These are phyloP conservation scores for Litoditis marina DNA, from an alignment of 2,888 invertebrate species.

Conservation along the genomic window DNA sequence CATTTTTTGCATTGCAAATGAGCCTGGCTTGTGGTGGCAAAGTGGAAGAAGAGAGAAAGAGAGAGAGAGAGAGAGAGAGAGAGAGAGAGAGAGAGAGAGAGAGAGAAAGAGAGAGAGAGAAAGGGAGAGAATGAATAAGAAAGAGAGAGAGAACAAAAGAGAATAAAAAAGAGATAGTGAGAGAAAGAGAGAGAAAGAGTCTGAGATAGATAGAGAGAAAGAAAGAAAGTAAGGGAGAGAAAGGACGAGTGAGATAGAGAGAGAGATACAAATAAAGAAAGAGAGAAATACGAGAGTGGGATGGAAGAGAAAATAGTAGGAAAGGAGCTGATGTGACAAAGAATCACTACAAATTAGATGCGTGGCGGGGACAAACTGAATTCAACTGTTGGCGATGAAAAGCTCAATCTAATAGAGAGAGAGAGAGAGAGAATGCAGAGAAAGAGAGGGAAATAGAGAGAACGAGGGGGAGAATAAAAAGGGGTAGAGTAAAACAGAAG, in stretches of 20 bases:
- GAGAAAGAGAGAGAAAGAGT: neutral
- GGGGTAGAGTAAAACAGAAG: too few species aligned
- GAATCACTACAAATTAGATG: conserved; percentile 14
- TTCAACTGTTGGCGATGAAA: too few species aligned
- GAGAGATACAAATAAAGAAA: too few species aligned
- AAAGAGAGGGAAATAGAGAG: too few species aligned
- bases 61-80: neutral
- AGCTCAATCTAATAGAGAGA: too few species aligned
- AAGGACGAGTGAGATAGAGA: too few species aligned
- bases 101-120: neutral
- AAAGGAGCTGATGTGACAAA: neutral
- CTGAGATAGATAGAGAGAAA: neutral
- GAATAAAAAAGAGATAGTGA: neutral
- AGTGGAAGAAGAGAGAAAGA: neutral
- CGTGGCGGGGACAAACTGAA: too few species aligned
- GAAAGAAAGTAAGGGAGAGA: neutral
- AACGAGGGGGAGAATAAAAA: too few species aligned
- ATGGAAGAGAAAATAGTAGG: neutral
- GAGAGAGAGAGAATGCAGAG: too few species aligned
- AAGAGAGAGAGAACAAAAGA: too few species aligned
- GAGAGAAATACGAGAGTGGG: neutral
- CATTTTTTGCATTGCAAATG: too few species aligned
- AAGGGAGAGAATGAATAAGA: neutral
- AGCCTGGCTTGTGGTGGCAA: too few species aligned
- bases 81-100: neutral